Evolutionary conservation across 2,888 invertebrate genomes (phyloP).

Genomic region (Stegana nigrithorax): DNA sequence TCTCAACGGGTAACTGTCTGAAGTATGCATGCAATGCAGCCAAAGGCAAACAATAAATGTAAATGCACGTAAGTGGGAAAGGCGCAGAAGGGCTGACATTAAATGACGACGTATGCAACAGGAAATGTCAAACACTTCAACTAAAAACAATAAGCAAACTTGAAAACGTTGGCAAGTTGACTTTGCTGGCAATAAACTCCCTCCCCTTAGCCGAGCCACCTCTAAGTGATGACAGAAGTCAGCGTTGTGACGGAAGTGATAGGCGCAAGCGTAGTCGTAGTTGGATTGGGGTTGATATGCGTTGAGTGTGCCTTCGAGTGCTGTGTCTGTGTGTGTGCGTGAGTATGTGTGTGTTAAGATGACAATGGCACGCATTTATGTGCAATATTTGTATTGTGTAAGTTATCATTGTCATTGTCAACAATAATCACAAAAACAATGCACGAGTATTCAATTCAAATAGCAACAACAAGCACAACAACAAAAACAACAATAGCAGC

Average conservation of each 20-base stretch:
- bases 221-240: not conserved
- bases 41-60: not conserved
- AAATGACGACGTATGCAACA: conserved; percentile 27
- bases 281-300: no score
- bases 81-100: not conserved
- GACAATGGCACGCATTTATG: not conserved
- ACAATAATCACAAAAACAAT: conserved; percentile 31
- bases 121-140: conserved; percentile 50
- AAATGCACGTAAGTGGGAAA: not conserved
- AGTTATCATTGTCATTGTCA: conserved; percentile 36
- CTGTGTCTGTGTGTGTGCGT: conserved; percentile 27
- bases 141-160: conserved; percentile 40
- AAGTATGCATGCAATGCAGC: no score
- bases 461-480: conserved; percentile 6
- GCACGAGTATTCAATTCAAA: no score
- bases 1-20: no score
- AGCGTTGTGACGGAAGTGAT: not conserved
- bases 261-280: not conserved
- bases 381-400: conserved; percentile 24
- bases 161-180: conserved; percentile 1
- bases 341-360: conserved; percentile 12
- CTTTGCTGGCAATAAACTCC: no score
- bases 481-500: conserved; percentile 6
- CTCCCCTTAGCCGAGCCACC: not conserved
- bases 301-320: no score